Base-by-base conservation (phyloP, 2,797 vertebrate species). In the Heteromormyrus szaboi region DNA sequence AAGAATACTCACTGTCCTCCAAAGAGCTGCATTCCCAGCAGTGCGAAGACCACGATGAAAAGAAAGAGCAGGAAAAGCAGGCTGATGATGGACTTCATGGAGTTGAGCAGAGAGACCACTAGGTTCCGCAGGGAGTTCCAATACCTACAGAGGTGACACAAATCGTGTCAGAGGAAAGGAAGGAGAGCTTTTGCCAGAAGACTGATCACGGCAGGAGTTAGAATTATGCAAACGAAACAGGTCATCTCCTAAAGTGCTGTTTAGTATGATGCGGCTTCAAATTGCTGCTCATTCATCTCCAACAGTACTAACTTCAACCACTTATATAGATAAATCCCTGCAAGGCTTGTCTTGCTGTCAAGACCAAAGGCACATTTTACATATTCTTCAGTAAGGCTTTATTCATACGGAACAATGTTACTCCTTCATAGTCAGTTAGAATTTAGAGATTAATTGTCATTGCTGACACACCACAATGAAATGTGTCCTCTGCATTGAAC, bases 1-100 rank as follows among this genome's bases (percentile, higher is more conserved):
- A 19, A 2, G 37, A 19, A 3, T 72, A 97, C 98, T 97, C 91
- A 99, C 98, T 98, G 97, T 91, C 98, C 98, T 68, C 98, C 98
- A 7, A 99, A 99, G 72, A 99, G 97, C 94, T 99, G 98, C 98
- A 99, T 99, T 89, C 98, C 98, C 91, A 99, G 95, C 92, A 99
- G 92, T 65, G 98, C 98, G 0, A 99, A 99, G 90, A 99, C 98
- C 89, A 99, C 98, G 0, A 99, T 99, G 95, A 99, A 99, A 85
- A 99, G 97, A 93, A 99, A 99, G 1, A 99, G 98, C 89, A 99
- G 95, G 94, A 99, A 99, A 19, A 99, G 94, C 88, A 99, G 94
- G 92, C 98, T 99, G 95, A 99, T 97, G 92, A 99, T 99, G 86
- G 98, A 99, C 92, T 99, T 99, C 98, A 99, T 99, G 88, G 98